phyloP scores from a whole-genome alignment of 2,888 invertebrate species.

The Aethes cnicana region DNA sequence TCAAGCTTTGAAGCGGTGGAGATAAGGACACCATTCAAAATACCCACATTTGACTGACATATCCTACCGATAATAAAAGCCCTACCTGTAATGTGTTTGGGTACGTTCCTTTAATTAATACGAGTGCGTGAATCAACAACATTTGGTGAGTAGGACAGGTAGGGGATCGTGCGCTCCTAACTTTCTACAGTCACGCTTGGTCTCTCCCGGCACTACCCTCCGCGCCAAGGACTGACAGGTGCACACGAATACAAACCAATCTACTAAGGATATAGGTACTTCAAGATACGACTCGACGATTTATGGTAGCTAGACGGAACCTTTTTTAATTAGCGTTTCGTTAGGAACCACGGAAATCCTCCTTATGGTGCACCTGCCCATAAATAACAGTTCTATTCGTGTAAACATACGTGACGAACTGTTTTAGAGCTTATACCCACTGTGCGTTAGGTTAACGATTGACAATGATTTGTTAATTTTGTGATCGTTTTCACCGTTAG shows the following conservation, averaged over 20 bases:
- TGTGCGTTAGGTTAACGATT: too few species aligned
- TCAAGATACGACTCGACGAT: slow-evolving; percentile 14
- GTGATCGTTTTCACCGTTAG: neutral
- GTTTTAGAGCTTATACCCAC: too few species aligned
- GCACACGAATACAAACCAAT: slow-evolving; percentile 33
- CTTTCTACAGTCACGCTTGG: slow-evolving; percentile 61
- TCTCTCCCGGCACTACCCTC: slow-evolving; percentile 43
- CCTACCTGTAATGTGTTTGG: slow-evolving; percentile 41
- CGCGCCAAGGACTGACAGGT: slow-evolving; percentile 47
- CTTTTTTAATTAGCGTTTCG: slow-evolving; percentile 28
- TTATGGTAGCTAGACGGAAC: slow-evolving; percentile 17
- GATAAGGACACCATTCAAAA: slow-evolving; percentile 47
- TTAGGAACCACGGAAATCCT: slow-evolving; percentile 19
- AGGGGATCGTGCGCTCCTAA: slow-evolving; percentile 49
- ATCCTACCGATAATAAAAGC: slow-evolving; percentile 22
- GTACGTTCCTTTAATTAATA: slow-evolving; percentile 57
- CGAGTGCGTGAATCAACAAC: slow-evolving; percentile 53
- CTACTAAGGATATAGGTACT: slow-evolving; percentile 27
- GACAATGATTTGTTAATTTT: too few species aligned
- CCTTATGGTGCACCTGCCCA: slow-evolving; percentile 12
- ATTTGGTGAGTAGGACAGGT: slow-evolving; percentile 41
- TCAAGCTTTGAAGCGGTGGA: slow-evolving; percentile 39
- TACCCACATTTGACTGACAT: slow-evolving; percentile 41
- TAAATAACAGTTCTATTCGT: neutral
- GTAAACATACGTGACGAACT: too few species aligned